Evolutionary conservation across 2,797 vertebrate species (phyloP).

Genomic region (Hippocampus kuda): DNA sequence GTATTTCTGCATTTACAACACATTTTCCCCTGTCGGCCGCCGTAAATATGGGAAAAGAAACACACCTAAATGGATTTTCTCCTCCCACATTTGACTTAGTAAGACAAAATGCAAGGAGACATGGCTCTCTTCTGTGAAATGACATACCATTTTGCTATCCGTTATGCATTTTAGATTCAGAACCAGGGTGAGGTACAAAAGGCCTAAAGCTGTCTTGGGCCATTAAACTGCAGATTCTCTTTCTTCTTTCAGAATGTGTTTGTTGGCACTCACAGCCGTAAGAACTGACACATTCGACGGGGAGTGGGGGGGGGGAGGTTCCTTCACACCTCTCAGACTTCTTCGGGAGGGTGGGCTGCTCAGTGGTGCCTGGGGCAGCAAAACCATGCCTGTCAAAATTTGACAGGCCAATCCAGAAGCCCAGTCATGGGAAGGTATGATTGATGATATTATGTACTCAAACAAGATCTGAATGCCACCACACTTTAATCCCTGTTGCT

Average conservation of each 20-base stretch:
- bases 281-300: conserved; percentile 63
- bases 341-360: conserved; percentile 51
- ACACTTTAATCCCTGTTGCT: conserved; percentile 56
- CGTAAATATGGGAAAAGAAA: conserved; percentile 14
- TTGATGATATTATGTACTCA: conserved; percentile 68
- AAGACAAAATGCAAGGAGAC: conserved; percentile 28
- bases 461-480: conserved; percentile 58
- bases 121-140: conserved; percentile 37
- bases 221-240: conserved; percentile 60
- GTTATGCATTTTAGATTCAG: conserved; percentile 59
- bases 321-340: conserved; percentile 45
- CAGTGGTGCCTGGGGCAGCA: conserved; percentile 48
- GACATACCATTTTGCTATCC: conserved; percentile 58
- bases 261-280: conserved; percentile 49
- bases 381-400: conserved; percentile 54
- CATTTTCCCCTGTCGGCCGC: no score
- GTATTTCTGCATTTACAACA: no score
- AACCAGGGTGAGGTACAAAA: conserved; percentile 46
- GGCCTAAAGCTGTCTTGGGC: conserved; percentile 56
- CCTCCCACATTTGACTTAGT: conserved; percentile 7
- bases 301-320: conserved; percentile 22
- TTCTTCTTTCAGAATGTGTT: conserved; percentile 51
- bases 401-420: conserved; percentile 54
- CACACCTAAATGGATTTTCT: conserved; percentile 12
- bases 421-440: conserved; percentile 52